Evolutionary conservation across 2,113 vertebrate species (phyloP).

Genomic region (Collichthys lucidus): DNA sequence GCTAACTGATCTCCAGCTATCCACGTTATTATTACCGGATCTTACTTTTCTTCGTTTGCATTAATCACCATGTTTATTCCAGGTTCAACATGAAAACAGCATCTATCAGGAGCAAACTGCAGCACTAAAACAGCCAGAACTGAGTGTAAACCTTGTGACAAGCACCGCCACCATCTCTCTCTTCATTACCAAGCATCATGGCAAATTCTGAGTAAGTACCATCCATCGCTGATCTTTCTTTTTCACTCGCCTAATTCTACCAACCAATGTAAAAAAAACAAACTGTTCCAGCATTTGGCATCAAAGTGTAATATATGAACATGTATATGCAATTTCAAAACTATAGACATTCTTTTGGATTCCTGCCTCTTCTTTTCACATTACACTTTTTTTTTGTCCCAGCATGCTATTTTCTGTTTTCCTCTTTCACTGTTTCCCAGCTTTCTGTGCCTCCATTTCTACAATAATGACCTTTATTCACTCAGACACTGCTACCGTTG

Average conservation of each 20-base stretch:
- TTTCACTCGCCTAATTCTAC: neutral
- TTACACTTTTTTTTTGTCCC: neutral
- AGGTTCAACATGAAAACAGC: conserved; percentile 72
- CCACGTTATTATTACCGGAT: neutral
- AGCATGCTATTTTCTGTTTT: neutral
- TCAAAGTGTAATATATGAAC: neutral
- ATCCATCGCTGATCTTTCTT: neutral
- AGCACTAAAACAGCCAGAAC: conserved; percentile 68
- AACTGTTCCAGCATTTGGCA: neutral
- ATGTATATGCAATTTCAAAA: neutral
- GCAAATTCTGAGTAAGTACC: conserved; percentile 79
- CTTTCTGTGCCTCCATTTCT: conserved; percentile 25
- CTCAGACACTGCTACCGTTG: conserved; percentile 50
- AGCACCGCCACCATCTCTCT: conserved; percentile 24
- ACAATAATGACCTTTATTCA: conserved; percentile 66
- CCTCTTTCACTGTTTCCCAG: neutral
- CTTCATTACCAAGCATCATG: conserved; percentile 67
- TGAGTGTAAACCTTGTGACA: conserved; percentile 52
- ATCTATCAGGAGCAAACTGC: conserved; percentile 63
- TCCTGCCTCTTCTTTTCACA: neutral
- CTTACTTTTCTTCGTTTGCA: neutral
- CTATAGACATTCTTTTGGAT: neutral
- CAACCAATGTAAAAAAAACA: neutral
- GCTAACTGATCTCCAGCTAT: neutral
- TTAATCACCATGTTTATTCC: neutral